Evolutionary conservation across 2,113 vertebrate species (phyloP).

Genomic region (Sinocyclocheilus grahami): DNA sequence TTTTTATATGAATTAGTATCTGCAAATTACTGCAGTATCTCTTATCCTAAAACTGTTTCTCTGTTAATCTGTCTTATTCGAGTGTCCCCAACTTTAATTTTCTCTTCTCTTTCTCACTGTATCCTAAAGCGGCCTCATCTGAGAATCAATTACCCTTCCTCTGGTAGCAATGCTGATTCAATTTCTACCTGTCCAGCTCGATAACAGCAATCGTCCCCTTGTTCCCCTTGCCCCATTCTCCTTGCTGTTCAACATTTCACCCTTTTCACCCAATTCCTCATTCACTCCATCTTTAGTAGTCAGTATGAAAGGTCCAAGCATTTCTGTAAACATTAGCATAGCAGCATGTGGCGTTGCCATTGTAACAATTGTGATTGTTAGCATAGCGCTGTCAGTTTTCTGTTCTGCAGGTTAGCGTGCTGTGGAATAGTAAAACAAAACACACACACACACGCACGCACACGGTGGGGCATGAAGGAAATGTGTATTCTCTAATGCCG

Average conservation of each 20-base stretch:
- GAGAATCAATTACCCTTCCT: constrained; percentile 49
- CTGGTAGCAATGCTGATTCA: constrained; percentile 38
- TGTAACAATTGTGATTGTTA: background rate
- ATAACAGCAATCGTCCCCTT: constrained; percentile 49
- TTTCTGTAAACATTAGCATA: constrained; percentile 45
- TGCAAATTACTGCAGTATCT: background rate
- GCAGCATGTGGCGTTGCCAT: background rate
- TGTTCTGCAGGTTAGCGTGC: constrained; percentile 13
- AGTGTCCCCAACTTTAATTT: background rate
- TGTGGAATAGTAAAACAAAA: background rate
- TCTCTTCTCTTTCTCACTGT: constrained; percentile 14
- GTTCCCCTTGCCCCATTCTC: constrained; percentile 50
- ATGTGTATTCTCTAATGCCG: background rate
- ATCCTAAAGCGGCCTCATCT: constrained; percentile 32
- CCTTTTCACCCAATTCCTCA: constrained; percentile 30
- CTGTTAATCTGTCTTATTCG: background rate
- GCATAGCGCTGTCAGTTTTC: constrained; percentile 2
- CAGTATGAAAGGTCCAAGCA: constrained; percentile 18
- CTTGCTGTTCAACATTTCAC: constrained; percentile 50
- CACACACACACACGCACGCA: background rate
- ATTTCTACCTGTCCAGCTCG: constrained; percentile 50
- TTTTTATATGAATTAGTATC: background rate
- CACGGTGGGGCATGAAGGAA: background rate
- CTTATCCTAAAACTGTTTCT: background rate
- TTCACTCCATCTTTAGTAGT: constrained; percentile 8